Percentiles rank a stretch among this genome's conserved stretches.
Evolutionary conservation across 2,888 invertebrate genomes (phyloP).

Genomic region (Sphaerophoria rueppellii): DNA sequence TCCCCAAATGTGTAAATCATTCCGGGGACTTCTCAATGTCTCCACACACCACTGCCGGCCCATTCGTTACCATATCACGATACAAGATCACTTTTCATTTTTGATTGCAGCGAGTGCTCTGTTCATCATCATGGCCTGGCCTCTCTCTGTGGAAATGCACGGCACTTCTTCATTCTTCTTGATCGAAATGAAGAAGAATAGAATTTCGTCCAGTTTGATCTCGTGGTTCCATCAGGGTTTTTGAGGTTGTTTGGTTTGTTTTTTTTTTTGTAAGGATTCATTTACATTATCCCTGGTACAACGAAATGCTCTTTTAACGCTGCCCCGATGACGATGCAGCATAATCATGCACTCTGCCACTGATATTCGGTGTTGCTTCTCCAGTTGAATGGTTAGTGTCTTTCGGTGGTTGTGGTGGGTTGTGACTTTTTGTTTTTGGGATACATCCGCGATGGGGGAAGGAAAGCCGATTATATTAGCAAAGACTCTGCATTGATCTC

Average conservation of each 20-base stretch:
- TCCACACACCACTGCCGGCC: slow-evolving; percentile 60
- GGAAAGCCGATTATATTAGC: slow-evolving; percentile 70
- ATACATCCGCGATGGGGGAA: slow-evolving; percentile 60
- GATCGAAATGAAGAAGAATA: slow-evolving; percentile 32
- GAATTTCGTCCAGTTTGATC: slow-evolving; percentile 36
- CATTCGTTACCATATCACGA: slow-evolving; percentile 73
- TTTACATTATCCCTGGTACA: slow-evolving; percentile 75
- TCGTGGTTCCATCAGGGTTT: slow-evolving; percentile 21
- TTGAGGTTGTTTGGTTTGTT: slow-evolving; percentile 11
- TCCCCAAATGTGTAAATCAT: slow-evolving; percentile 72
- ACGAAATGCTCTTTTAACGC: slow-evolving; percentile 74
- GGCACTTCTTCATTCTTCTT: slow-evolving; percentile 32
- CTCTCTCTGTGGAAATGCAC: slow-evolving; percentile 12
- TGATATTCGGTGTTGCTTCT: slow-evolving; percentile 14
- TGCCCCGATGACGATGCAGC: slow-evolving; percentile 38
- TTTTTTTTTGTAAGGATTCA: slow-evolving; percentile 70
- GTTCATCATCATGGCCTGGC: slow-evolving; percentile 60
- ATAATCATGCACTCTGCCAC: slow-evolving; percentile 55
- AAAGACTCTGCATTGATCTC: slow-evolving; percentile 62
- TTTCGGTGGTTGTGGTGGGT: slow-evolving; percentile 47
- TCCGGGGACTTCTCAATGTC: slow-evolving; percentile 62
- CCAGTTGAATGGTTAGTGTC: slow-evolving; percentile 17
- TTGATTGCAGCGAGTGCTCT: slow-evolving; percentile 71
- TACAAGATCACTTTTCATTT: slow-evolving; percentile 74
- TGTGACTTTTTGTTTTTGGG: slow-evolving; percentile 39